Base-by-base conservation (phyloP, 1,140 invertebrate species). In the Cardiocondyla obscurior region DNA sequence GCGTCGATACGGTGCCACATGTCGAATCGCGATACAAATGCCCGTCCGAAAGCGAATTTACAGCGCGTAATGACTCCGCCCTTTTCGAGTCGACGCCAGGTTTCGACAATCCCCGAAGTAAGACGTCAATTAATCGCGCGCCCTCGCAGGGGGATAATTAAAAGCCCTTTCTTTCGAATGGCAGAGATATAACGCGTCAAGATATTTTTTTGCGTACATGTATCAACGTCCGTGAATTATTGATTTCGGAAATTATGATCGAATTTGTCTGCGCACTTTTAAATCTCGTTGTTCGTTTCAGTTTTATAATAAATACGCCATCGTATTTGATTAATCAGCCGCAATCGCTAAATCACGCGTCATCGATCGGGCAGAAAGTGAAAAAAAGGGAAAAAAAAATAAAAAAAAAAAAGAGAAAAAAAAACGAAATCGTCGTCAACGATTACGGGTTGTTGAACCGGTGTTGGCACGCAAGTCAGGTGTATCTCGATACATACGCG, bases 381-480 rank as follows among this genome's bases (percentile, higher is more conserved):
- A 49, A 64, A 60, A 33, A 49, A 62, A 36, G 49, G 14, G 8
- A 14, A 22, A 42, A n/a, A n/a, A n/a, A n/a, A n/a, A n/a, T n/a
- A n/a, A n/a, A n/a, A n/a, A n/a, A 44, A 46, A 46, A 46, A n/a
- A 46, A 16, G n/a, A n/a, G 44, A 16, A 5, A 28, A 62, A 58
- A 28, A 30, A 28, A 72, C 33, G 51, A 49, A 77, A 53, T 53
- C 30, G 55, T 79, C 73, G 65, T 60, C 67, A 44, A 39, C 22
- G 28, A 25, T 44, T 44, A 51, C 44, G 39, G 84, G 85, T 85
- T 83, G 64, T 85, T 86, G 85, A 85, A 83, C 85, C 81, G 85
- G 65, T 46, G 65, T 53, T 85, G 74, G 65, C 60, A 57, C 84
- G 84, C 85, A 86, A 85, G 79, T 85, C 85, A 86, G 85, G 84